Percentiles rank a stretch among this genome's conserved stretches.
phyloP scores from a whole-genome alignment of 2,113 vertebrate genomes.

The Xiphophorus maculatus region DNA sequence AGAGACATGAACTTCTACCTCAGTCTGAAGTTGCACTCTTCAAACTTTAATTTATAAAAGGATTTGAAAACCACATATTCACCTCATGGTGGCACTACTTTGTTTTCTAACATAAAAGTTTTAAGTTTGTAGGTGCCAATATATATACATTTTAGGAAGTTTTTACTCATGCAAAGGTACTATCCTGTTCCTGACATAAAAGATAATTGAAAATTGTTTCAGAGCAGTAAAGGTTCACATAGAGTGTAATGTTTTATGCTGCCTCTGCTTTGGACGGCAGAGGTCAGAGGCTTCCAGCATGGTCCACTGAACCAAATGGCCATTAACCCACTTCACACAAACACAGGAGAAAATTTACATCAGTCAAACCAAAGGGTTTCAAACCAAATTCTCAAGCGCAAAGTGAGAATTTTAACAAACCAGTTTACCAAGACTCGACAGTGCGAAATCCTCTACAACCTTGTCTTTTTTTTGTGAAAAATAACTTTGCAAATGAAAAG shows the following conservation, averaged over 20 bases:
- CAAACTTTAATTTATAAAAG: neutral
- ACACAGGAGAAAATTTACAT: constrained; percentile 53
- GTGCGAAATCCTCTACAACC: constrained; percentile 16
- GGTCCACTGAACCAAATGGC: constrained; percentile 73
- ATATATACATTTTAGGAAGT: neutral
- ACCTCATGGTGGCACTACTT: neutral
- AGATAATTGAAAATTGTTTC: constrained; percentile 12
- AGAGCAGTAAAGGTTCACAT: constrained; percentile 33
- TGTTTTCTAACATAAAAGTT: neutral
- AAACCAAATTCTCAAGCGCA: constrained; percentile 43
- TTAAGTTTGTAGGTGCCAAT: neutral
- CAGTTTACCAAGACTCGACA: constrained; percentile 52
- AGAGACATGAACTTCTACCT: too few relatives aligned
- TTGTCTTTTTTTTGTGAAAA: constrained; percentile 18
- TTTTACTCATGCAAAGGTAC: neutral
- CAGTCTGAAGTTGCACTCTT: too few relatives aligned
- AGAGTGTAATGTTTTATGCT: constrained; percentile 59
- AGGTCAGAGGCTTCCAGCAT: constrained; percentile 56
- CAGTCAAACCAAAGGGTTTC: constrained; percentile 46
- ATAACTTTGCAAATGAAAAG: constrained; percentile 72
- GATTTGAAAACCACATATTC: neutral
- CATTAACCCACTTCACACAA: constrained; percentile 75
- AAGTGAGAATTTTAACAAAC: constrained; percentile 68
- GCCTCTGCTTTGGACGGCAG: constrained; percentile 39
- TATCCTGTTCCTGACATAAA: neutral